phyloP scores from a whole-genome alignment of 1,140 invertebrate species.

The Stenopsyche tienmushanensis region DNA sequence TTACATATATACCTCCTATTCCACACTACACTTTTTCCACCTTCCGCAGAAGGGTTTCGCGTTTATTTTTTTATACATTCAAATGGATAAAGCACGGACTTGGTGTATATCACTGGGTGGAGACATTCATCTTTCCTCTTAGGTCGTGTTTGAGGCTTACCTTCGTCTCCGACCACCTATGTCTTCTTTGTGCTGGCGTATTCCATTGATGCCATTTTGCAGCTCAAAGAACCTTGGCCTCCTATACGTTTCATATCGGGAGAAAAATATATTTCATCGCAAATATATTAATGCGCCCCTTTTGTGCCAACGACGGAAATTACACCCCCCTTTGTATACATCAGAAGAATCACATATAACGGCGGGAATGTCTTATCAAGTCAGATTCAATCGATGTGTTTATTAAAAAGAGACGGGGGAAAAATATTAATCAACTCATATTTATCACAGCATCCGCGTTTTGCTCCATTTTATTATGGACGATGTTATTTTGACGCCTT shows the following conservation, averaged over 20 bases:
- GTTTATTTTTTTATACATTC: constrained; percentile 1
- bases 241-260: background rate
- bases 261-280: constrained; percentile 10
- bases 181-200: constrained; percentile 22
- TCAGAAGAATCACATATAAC: too few species aligned
- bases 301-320: background rate
- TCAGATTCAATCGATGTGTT: too few species aligned
- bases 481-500: too few species aligned
- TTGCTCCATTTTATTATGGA: too few species aligned
- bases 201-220: constrained; percentile 20
- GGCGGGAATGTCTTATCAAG: too few species aligned
- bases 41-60: constrained; percentile 17
- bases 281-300: background rate
- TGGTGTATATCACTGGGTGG: constrained; percentile 30
- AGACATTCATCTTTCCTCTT: constrained; percentile 33
- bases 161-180: constrained; percentile 29
- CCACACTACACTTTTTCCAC: background rate
- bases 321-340: background rate
- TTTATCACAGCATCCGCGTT: too few species aligned
- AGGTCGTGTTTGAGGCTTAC: constrained; percentile 37
- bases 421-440: too few species aligned
- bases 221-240: background rate
- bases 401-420: too few species aligned
- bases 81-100: constrained; percentile 36
- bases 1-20: constrained; percentile 21